Evolutionary conservation across 2,888 invertebrate genomes (phyloP).

Genomic region (Mimachlamys varia): DNA sequence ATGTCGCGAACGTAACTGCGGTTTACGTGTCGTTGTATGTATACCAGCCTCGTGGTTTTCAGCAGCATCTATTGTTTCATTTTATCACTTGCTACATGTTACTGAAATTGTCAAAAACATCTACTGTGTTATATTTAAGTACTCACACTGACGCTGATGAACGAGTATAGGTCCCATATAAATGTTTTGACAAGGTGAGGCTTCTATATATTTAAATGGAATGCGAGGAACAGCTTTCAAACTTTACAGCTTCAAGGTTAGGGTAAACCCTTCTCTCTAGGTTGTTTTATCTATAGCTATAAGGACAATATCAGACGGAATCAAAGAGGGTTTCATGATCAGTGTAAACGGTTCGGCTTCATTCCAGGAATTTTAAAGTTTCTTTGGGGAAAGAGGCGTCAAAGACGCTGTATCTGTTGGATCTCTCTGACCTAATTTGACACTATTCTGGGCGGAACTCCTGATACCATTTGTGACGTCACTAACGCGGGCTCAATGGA

Average conservation of each 20-base stretch:
- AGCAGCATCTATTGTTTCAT: too few relatives aligned
- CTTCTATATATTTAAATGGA: neutral
- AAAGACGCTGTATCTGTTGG: neutral
- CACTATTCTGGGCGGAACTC: neutral
- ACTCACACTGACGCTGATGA: neutral
- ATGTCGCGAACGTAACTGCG: too few relatives aligned
- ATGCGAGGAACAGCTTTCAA: neutral
- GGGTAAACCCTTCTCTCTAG: too few relatives aligned
- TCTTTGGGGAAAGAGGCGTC: neutral
- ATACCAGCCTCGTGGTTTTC: too few relatives aligned
- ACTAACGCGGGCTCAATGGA: neutral
- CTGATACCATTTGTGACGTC: neutral
- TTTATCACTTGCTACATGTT: too few relatives aligned
- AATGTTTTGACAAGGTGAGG: neutral
- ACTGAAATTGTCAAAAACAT: too few relatives aligned
- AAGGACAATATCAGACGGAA: neutral
- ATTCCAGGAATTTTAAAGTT: slow-evolving; percentile 15
- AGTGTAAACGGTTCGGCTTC: neutral
- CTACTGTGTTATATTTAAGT: too few relatives aligned
- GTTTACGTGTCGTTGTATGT: too few relatives aligned
- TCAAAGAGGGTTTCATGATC: neutral
- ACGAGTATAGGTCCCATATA: neutral
- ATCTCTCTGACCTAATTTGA: neutral
- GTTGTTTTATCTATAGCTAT: neutral
- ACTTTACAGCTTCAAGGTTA: neutral